phyloP scores from a whole-genome alignment of 2,888 invertebrate species.

The Ypsolopha scabrella region DNA sequence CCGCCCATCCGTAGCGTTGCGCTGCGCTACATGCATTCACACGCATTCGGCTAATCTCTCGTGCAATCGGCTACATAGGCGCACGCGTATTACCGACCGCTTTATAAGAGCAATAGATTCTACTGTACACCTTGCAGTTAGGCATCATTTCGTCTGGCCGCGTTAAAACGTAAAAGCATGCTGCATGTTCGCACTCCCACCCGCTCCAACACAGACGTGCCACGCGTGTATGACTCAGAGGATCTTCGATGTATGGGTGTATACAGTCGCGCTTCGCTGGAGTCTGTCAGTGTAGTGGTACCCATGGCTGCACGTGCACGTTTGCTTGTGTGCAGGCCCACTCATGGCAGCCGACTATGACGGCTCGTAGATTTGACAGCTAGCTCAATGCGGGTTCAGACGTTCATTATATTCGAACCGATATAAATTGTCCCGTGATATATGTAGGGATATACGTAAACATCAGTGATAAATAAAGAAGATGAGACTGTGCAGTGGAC shows the following conservation, averaged over 20 bases:
- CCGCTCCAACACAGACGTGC: slow-evolving; percentile 54
- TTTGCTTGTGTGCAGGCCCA: slow-evolving; percentile 53
- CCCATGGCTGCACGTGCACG: slow-evolving; percentile 48
- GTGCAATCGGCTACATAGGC: slow-evolving; percentile 60
- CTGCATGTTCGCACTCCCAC: slow-evolving; percentile 70
- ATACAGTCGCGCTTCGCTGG: slow-evolving; percentile 53
- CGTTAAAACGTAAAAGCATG: slow-evolving; percentile 50
- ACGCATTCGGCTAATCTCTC: slow-evolving; percentile 65
- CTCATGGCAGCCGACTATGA: slow-evolving; percentile 71
- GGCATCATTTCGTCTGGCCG: slow-evolving; percentile 66
- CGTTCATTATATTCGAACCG: slow-evolving; percentile 64
- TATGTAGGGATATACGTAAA: neutral
- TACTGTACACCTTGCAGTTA: slow-evolving; percentile 53
- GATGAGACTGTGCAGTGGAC: slow-evolving; percentile 2
- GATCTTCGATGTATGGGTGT: slow-evolving; percentile 40
- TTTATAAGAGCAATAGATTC: slow-evolving; percentile 57
- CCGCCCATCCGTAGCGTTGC: slow-evolving; percentile 53
- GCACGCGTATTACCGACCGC: slow-evolving; percentile 50
- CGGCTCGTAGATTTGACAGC: slow-evolving; percentile 72
- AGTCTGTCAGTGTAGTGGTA: slow-evolving; percentile 64
- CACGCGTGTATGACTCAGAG: slow-evolving; percentile 53
- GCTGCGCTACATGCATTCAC: slow-evolving; percentile 57
- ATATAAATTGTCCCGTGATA: slow-evolving; percentile 37
- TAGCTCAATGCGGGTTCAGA: slow-evolving; percentile 71
- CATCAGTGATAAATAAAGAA: neutral